Conservation (phyloP, 2,797 vertebrate genomes). For the Myotis findleyi region DNA sequence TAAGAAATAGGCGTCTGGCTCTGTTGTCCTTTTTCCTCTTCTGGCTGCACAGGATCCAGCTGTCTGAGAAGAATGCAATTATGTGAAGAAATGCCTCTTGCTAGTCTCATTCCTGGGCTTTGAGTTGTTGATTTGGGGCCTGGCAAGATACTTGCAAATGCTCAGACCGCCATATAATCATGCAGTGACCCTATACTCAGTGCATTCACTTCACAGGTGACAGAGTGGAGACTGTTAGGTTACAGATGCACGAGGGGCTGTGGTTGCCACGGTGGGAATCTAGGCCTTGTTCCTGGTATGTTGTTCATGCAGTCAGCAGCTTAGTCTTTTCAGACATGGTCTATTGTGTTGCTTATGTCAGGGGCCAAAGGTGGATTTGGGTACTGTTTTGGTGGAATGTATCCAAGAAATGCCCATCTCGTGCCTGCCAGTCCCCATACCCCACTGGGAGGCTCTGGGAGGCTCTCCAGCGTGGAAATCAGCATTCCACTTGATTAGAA, state of each 20-base stretch:
- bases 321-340: not conserved
- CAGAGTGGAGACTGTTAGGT: not conserved
- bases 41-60: not conserved
- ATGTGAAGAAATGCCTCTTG: not conserved
- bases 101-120: not conserved
- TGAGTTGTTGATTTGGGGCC: not conserved
- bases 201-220: not conserved
- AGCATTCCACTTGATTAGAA: not conserved
- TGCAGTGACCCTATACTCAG: not conserved
- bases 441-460: not conserved
- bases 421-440: not conserved
- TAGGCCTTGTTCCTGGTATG: not conserved
- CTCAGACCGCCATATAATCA: too few species aligned
- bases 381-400: not conserved
- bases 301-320: not conserved
- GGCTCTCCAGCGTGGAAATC: not conserved
- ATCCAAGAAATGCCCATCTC: not conserved
- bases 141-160: not conserved
- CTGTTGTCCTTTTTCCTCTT: not conserved
- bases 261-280: not conserved
- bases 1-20: not conserved
- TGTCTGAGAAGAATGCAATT: not conserved
- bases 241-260: not conserved
- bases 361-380: not conserved
- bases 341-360: not conserved